Conservation (phyloP, 1,140 invertebrate species). For the Wiebesia pumilae region DNA sequence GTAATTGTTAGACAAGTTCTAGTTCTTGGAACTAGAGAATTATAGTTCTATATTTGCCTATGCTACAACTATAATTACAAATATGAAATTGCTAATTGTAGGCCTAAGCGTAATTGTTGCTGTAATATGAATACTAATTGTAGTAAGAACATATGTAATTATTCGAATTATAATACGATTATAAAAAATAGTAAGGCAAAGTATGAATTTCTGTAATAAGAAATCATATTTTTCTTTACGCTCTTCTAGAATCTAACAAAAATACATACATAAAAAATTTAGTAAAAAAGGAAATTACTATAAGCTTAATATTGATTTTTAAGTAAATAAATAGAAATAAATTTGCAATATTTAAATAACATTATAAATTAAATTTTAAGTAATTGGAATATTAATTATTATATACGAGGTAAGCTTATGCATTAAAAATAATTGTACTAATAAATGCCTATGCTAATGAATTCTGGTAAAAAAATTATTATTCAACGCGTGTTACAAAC, state of each 20-base stretch:
- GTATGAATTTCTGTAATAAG: background rate
- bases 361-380: no score
- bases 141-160: background rate
- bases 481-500: constrained; percentile 2
- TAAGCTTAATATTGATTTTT: no score
- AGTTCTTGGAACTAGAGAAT: background rate
- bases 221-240: background rate
- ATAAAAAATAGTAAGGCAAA: background rate
- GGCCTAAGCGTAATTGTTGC: background rate
- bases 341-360: no score
- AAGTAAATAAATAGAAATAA: no score
- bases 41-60: background rate
- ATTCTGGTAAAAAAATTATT: constrained; percentile 29
- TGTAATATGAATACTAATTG: background rate
- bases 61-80: background rate
- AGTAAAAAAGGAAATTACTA: no score
- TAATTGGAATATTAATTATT: no score
- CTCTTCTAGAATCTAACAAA: no score
- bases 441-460: constrained; percentile 44
- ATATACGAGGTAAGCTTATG: background rate
- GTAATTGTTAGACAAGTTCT: background rate
- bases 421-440: background rate
- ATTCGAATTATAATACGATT: background rate
- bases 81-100: background rate
- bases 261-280: background rate